Percentiles rank a stretch among this genome's conserved stretches.
Conservation (phyloP, 1,140 invertebrate species). For the Polypedilum pembai region DNA sequence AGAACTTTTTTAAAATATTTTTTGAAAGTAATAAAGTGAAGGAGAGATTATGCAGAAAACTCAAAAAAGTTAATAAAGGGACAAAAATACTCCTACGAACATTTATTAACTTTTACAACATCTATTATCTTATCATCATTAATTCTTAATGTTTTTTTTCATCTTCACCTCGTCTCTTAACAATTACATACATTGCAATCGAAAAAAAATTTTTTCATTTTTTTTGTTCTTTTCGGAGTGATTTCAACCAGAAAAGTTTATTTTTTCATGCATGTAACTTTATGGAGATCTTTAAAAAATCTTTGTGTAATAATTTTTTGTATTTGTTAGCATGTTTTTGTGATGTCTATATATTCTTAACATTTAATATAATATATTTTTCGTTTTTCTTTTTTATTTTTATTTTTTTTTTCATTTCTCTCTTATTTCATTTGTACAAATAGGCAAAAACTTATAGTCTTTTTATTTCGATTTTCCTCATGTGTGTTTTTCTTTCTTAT, state of each 20-base stretch:
- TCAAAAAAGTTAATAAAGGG: not conserved
- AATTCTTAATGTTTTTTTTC: conserved; percentile 5
- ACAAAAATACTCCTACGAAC: conserved; percentile 7
- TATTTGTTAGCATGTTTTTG: not conserved
- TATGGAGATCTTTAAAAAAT: conserved; percentile 26
- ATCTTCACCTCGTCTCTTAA: not conserved
- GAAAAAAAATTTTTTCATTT: not conserved
- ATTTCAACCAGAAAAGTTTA: not conserved
- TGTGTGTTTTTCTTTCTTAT: not conserved
- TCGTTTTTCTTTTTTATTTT: not conserved
- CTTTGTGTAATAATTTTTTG: conserved; percentile 8
- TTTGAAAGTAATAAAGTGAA: not conserved
- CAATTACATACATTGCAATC: conserved; percentile 3
- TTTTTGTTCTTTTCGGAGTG: not conserved
- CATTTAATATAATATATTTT: conserved; percentile 22
- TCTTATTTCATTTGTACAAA: conserved; percentile 21
- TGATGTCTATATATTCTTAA: conserved; percentile 2
- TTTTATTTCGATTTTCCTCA: conserved; percentile 15
- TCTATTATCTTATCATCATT: not conserved
- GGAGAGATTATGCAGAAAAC: not conserved
- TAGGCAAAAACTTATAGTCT: conserved; percentile 27
- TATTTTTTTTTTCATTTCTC: conserved; percentile 5
- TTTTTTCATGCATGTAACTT: not conserved
- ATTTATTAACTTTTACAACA: conserved; percentile 25
- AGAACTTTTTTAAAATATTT: not conserved